These are phyloP conservation scores for Apodemia duryi DNA, from an alignment of 2,888 invertebrate genomes.

Conservation along the genomic window DNA sequence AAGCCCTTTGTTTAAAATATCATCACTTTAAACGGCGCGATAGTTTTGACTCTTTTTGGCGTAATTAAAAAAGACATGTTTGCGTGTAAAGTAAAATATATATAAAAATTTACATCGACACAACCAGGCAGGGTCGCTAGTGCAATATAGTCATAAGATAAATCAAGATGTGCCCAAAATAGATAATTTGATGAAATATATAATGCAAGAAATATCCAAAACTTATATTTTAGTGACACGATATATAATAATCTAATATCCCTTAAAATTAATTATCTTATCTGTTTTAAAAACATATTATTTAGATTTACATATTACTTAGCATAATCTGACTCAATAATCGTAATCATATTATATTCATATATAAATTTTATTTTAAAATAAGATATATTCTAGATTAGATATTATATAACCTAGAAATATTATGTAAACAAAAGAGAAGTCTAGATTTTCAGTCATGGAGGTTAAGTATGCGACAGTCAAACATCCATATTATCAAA, in stretches of 20 bases:
- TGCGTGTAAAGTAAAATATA: too few relatives aligned
- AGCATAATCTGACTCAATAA: neutral
- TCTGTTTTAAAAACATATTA: neutral
- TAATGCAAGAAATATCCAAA: neutral
- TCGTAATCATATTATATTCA: neutral
- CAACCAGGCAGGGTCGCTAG: neutral
- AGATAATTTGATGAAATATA: neutral
- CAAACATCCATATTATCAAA: slow-evolving; percentile 26
- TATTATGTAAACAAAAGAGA: slow-evolving; percentile 11
- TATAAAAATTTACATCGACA: too few relatives aligned
- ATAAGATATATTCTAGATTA: too few relatives aligned
- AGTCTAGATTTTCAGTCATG: slow-evolving; percentile 14
- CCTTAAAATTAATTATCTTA: neutral
- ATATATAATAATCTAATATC: neutral
- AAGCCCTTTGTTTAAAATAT: too few relatives aligned
- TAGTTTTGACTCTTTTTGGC: too few relatives aligned
- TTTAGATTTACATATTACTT: neutral
- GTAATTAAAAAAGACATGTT: too few relatives aligned
- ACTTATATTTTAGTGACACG: neutral
- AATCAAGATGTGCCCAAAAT: neutral
- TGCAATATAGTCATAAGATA: neutral
- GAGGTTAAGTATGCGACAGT: neutral
- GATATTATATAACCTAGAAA: too few relatives aligned
- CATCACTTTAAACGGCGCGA: too few relatives aligned
- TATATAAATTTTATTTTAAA: neutral